These are phyloP conservation scores for Colossoma macropomum DNA, from an alignment of 2,113 vertebrate genomes.

Conservation along the genomic window DNA sequence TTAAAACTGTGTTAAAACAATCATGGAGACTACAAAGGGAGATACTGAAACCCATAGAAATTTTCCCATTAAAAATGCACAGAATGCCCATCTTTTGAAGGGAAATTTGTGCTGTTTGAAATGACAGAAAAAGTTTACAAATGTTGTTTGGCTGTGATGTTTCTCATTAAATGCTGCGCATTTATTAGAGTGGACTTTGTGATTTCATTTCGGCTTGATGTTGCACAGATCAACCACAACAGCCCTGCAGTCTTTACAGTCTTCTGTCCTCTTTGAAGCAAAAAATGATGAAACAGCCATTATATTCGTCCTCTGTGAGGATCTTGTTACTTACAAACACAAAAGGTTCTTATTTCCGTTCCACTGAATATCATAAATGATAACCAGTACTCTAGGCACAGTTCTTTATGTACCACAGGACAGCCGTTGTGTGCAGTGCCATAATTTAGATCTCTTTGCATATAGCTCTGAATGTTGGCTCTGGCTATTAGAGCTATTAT, in stretches of 20 bases:
- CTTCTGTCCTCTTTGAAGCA: not conserved
- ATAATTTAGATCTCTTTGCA: not conserved
- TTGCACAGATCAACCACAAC: not conserved
- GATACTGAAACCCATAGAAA: not conserved
- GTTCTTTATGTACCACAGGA: not conserved
- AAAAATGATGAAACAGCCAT: not conserved
- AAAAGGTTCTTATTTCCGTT: not conserved
- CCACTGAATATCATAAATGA: not conserved
- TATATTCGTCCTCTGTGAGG: not conserved
- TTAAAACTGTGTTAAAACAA: no score
- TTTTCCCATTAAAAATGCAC: no score
- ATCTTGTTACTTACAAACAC: not conserved
- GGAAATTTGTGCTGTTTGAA: not conserved
- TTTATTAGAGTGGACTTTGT: not conserved
- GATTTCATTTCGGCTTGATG: not conserved
- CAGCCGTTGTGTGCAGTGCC: not conserved
- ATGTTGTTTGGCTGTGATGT: not conserved
- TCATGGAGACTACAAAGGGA: not conserved
- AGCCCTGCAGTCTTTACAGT: not conserved
- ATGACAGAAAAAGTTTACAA: not conserved
- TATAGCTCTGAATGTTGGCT: constrained; percentile 24
- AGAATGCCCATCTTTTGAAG: not conserved
- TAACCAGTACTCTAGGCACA: not conserved
- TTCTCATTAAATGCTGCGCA: not conserved
- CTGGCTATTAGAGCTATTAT: constrained; percentile 13